Conservation (phyloP, 2,888 invertebrate species). For the Nebria brevicollis region DNA sequence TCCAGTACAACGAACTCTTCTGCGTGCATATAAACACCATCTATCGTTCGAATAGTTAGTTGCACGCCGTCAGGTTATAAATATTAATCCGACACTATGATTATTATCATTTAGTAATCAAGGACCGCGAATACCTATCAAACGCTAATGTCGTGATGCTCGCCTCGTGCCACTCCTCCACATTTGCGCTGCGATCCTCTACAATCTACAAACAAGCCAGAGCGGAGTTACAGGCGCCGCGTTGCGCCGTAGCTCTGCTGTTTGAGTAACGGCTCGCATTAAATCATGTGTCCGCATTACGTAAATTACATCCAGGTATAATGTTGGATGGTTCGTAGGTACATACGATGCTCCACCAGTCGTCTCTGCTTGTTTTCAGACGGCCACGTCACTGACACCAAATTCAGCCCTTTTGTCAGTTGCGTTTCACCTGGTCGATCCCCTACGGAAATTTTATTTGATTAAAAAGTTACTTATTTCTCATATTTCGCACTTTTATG, state of each 20-base stretch:
- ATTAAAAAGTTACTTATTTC: no score
- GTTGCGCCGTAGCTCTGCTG: background rate
- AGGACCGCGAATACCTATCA: conserved; percentile 10
- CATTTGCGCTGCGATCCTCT: background rate
- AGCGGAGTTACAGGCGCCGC: background rate
- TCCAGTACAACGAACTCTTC: background rate
- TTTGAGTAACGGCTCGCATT: conserved; percentile 18
- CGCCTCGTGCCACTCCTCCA: background rate
- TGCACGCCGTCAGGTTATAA: conserved; percentile 13
- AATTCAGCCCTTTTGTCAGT: background rate
- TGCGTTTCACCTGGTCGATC: background rate
- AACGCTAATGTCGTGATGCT: conserved; percentile 19
- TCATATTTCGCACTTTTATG: no score
- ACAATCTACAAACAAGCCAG: background rate
- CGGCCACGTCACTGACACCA: background rate
- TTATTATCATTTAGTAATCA: conserved; percentile 31
- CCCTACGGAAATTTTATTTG: background rate
- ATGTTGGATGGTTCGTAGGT: conserved; percentile 14
- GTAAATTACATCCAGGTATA: conserved; percentile 20
- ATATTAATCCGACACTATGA: conserved; percentile 25
- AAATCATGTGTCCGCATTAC: conserved; percentile 23
- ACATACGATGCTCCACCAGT: background rate
- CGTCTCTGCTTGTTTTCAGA: background rate
- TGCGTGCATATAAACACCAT: conserved; percentile 2
- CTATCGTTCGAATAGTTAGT: background rate